Conservation (phyloP, 1,140 invertebrate genomes). For the Aradophagus sp. region DNA sequence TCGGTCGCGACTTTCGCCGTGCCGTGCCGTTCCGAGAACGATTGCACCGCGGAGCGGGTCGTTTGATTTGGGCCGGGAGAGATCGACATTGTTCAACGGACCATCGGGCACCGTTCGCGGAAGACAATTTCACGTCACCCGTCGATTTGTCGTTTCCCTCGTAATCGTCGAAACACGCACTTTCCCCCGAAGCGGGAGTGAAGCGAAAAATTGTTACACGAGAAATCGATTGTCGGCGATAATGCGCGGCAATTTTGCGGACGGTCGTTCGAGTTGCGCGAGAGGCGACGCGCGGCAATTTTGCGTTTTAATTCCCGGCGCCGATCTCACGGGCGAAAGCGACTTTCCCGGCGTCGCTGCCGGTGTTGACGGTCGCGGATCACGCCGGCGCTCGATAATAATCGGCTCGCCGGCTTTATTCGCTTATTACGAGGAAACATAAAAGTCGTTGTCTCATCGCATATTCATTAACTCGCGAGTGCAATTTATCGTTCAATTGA, state of each 20-base stretch:
- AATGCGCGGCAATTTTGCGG: slow-evolving; percentile 23
- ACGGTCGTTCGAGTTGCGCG: slow-evolving; percentile 18
- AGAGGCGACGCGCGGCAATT: slow-evolving; percentile 22
- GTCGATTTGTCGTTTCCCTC: no score
- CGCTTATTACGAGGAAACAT: slow-evolving; percentile 30
- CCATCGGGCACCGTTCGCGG: no score
- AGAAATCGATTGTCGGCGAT: slow-evolving; percentile 38
- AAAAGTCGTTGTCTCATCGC: slow-evolving; percentile 24
- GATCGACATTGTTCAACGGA: no score
- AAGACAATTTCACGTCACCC: no score
- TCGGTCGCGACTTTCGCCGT: no score
- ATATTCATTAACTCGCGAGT: slow-evolving; percentile 40
- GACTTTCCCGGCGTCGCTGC: slow-evolving; percentile 50
- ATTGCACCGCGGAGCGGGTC: no score
- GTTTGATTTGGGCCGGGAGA: no score
- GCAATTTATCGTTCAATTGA: no score
- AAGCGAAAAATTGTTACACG: slow-evolving; percentile 2
- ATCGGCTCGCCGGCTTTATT: slow-evolving; percentile 40
- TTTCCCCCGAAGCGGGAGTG: no score
- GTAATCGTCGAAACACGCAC: no score
- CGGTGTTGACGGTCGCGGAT: slow-evolving; percentile 43
- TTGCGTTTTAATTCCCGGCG: slow-evolving; percentile 25
- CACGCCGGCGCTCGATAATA: slow-evolving; percentile 36
- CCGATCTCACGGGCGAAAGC: slow-evolving; percentile 53
- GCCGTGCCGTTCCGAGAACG: no score